phyloP scores from a whole-genome alignment of 30 jellyfish, hydroid and myxozoan genomes.

The Turritopsis rubra region DNA sequence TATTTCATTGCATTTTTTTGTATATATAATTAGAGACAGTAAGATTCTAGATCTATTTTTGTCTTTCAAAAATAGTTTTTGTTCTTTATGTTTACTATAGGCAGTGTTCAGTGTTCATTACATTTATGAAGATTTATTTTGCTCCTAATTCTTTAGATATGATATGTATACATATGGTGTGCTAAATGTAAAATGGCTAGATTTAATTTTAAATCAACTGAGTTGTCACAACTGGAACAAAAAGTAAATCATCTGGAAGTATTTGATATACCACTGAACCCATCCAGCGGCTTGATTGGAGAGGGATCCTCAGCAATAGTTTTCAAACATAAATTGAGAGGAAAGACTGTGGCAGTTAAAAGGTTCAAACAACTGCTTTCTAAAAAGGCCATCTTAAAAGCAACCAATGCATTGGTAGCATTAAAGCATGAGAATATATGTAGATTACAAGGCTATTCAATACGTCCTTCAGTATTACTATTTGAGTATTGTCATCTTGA shows the following conservation, averaged over 20 bases:
- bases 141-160: neutral
- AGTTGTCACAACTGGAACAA: neutral
- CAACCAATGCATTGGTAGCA: neutral
- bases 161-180: too few species aligned
- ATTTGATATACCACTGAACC: constrained; percentile 20
- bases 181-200: constrained; percentile 1
- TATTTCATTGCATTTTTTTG: neutral
- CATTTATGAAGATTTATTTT: neutral
- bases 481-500: constrained; percentile 22
- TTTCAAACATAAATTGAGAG: constrained; percentile 9
- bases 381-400: neutral
- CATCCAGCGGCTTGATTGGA: constrained; percentile 23
- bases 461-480: constrained; percentile 27
- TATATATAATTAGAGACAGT: neutral
- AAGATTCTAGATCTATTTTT: neutral
- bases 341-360: constrained; percentile 21
- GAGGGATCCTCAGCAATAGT: constrained; percentile 31
- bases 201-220: neutral
- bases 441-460: constrained; percentile 28
- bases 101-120: neutral
- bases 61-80: neutral
- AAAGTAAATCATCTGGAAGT: constrained; percentile 14
- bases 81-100: neutral
- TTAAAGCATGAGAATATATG: constrained; percentile 25
- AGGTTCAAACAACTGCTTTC: constrained; percentile 21